phyloP scores from a whole-genome alignment of 2,888 invertebrate species.

The Xanthia togata region DNA sequence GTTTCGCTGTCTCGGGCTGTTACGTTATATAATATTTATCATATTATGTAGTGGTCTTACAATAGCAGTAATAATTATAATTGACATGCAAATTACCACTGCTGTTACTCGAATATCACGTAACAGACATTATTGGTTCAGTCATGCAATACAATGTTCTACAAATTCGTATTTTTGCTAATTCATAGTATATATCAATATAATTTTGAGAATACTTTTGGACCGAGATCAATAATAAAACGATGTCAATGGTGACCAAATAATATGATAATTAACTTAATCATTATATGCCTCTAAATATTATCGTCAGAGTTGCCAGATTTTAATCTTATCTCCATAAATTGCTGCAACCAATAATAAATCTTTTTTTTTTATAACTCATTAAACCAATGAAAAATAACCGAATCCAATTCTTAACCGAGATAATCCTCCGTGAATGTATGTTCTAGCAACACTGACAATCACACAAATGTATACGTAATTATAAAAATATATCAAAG shows the following conservation, averaged over 20 bases:
- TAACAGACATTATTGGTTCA: constrained; percentile 56
- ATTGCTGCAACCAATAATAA: constrained; percentile 7
- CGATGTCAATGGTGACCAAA: constrained; percentile 36
- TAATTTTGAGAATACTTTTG: constrained; percentile 55
- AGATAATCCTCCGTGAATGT: constrained; percentile 11
- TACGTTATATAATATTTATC: constrained; percentile 41
- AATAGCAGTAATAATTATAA: constrained; percentile 62
- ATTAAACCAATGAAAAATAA: constrained; percentile 2
- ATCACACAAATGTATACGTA: constrained; percentile 46
- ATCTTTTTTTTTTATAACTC: background rate
- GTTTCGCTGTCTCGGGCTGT: constrained; percentile 29
- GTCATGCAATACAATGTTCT: constrained; percentile 58
- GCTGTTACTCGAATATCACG: constrained; percentile 50
- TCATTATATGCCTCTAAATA: constrained; percentile 40
- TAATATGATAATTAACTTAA: constrained; percentile 36
- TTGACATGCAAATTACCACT: constrained; percentile 61
- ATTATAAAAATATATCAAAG: constrained; percentile 54
- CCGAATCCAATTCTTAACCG: constrained; percentile 6
- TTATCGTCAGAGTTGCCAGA: constrained; percentile 65
- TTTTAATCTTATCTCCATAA: constrained; percentile 1
- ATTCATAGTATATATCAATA: constrained; percentile 27
- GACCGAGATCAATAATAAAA: constrained; percentile 62
- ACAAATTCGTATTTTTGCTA: constrained; percentile 48
- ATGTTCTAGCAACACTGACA: constrained; percentile 65
- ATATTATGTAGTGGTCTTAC: constrained; percentile 46